Base-by-base conservation (phyloP, 2,888 invertebrate genomes). In the Asteroscopus sphinx region DNA sequence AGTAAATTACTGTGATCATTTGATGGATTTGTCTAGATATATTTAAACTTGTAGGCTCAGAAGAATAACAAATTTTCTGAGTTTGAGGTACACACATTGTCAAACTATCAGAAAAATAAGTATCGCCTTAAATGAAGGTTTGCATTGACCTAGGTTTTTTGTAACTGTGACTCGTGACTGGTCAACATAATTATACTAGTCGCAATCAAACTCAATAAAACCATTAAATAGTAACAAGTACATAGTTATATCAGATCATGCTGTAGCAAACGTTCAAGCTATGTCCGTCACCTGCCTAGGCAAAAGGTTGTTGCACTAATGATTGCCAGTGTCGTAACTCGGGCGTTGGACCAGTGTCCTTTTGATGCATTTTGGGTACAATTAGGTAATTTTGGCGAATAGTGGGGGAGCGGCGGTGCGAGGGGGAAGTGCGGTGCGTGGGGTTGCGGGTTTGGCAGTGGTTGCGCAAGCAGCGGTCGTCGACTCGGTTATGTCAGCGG, bases 401-500 rank as follows among this genome's bases (percentile, higher is more conserved):
- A 83, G 88, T 83, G 87, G 89, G 86, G 85, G 77, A 69, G 75
- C 76, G 76, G 76, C 76, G 79, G 82, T 76, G 84, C 80, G 85
- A 80, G 87, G 83, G 80, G 80, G 76, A 77, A 79, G 80, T 67
- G 85, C 77, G 81, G 86, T 86, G 88, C 85, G 90, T 89, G 89
- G 93, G 93, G 93, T 92, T 92, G 92, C 86, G 86, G 90, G 91
- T 90, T 90, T 81, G 88, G 86, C 81, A 77, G 76, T 81, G 83
- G 86, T 94, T 94, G 91, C 93, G 92, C 92, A 93, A 94, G 85
- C 86, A 81, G 77, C 93, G 93, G 94, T 93, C 93, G 92, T 91
- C 93, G 93, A 93, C 93, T 92, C 87, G 91, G 89, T 94, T 94
- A 94, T 94, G 92, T 94, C 94, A 93, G 92, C 83, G 80, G 82